Evolutionary conservation across 2,888 invertebrate species (phyloP), one percentile per base, ranked within the genome.

Genomic region (Chymomyza caudatula): DNA sequence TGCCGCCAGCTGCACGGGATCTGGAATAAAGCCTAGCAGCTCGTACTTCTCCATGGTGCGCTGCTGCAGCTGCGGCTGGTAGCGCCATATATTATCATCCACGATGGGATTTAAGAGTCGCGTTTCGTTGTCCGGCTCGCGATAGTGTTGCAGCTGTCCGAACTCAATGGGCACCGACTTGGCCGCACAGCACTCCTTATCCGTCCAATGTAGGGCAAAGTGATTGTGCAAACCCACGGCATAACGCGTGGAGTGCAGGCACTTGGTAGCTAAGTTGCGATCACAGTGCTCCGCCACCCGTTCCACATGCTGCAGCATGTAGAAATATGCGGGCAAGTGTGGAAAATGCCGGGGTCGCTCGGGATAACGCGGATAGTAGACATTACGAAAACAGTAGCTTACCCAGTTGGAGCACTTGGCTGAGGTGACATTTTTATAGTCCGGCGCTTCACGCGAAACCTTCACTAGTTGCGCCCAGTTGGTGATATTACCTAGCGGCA

Each of bases 61-160:
- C 51, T 92, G 90, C 64, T 95, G 92, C 22, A 97, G 92, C 70
- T 93, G 92, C 54, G 94, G 94, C 87, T 95, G 95, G 91, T 94
- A 96, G 82, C 94, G 94, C 96, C 96, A 97, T 79, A 97, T 94
- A 65, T 94, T 95, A 20, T 94, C 94, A 91, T 97, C 97, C 88
- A 95, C 92, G 62, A 96, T 93, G 65, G 95, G 92, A 89, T 94
- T 95, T 87, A 95, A 94, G 51, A 93, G 93, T 90, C 96, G 96
- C 17, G 93, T 91, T 90, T 96, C 95, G 90, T 95, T 95, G 71
- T 96, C 91, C 59, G 96, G 95, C 75, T 94, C 96, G 64, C 97
- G 93, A 91, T 98, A 98, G 90, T 98, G 98, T 88, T 98, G 96
- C 85, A 98, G 92, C 74, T 98, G 96, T 13, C 97, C 98, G 85